A percentile compares a stretch with the other conserved stretches of the same genome.
These are phyloP conservation scores for Zonotrichia albicollis DNA, from an alignment of 2,797 vertebrate genomes.

Conservation along the genomic window DNA sequence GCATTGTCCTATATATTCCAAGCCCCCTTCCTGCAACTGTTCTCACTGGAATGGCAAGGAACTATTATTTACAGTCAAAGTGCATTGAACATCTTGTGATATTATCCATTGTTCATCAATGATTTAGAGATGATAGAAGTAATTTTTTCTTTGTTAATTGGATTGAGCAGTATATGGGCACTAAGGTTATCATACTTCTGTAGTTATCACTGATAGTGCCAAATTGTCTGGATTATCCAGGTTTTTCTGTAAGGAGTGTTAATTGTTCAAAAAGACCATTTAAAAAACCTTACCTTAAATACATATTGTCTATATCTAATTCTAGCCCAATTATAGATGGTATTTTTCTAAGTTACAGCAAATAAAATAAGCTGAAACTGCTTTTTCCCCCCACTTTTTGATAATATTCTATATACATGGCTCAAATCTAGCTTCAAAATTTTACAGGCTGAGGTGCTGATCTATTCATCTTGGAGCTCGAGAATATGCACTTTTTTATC, in stretches of 20 bases:
- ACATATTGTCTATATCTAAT: not conserved
- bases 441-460: not conserved
- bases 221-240: not conserved
- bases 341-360: not conserved
- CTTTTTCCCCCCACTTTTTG: fast-evolving
- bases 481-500: not conserved
- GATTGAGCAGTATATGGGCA: not conserved
- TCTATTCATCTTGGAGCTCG: not conserved
- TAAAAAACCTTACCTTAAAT: not conserved
- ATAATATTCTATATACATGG: not conserved
- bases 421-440: not conserved
- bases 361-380: not conserved
- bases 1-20: fast-evolving
- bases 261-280: not conserved
- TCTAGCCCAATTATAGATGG: not conserved
- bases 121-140: not conserved
- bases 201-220: not conserved
- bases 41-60: not conserved
- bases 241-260: not conserved
- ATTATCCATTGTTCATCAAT: not conserved
- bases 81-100: not conserved
- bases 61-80: not conserved
- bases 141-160: not conserved
- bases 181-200: not conserved
- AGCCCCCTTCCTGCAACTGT: fast-evolving